Conservation (phyloP, 2,113 vertebrate genomes). For the Chrysochloris asiatica region DNA sequence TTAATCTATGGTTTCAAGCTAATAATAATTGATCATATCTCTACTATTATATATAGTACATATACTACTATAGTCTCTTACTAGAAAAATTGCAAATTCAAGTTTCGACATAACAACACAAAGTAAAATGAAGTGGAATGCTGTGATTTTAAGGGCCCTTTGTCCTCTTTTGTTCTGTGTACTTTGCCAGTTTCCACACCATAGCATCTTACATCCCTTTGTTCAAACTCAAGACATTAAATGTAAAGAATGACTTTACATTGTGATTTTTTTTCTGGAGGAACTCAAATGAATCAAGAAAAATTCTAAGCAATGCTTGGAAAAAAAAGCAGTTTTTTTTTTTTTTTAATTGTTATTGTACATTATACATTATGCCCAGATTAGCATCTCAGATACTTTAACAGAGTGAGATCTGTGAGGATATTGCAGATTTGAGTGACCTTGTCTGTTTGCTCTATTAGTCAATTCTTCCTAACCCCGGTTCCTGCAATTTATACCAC, state of each 20-base stretch:
- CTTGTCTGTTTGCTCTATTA: not conserved
- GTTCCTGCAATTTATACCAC: not conserved
- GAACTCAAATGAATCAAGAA: slow-evolving; percentile 63
- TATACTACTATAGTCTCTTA: slow-evolving; percentile 77
- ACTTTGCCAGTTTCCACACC: slow-evolving; percentile 78
- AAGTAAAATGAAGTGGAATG: slow-evolving; percentile 83
- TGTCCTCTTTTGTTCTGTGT: slow-evolving; percentile 82
- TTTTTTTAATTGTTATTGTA: no score
- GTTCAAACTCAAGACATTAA: slow-evolving; percentile 66
- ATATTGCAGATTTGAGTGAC: not conserved
- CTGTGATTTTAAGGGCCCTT: slow-evolving; percentile 84
- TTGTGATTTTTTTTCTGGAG: slow-evolving; percentile 48
- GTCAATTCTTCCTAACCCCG: not conserved
- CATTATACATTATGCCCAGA: no score
- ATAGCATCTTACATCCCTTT: slow-evolving; percentile 51
- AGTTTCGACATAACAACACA: slow-evolving; percentile 69
- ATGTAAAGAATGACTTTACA: slow-evolving; percentile 76
- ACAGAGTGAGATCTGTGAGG: not conserved
- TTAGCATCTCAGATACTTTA: not conserved
- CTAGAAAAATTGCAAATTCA: slow-evolving; percentile 83
- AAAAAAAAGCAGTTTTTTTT: slow-evolving; percentile 59
- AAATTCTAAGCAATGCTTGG: slow-evolving; percentile 56
- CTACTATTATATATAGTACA: no score
- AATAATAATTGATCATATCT: slow-evolving; percentile 77
- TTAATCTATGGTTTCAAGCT: slow-evolving; percentile 75